Evolutionary conservation across 2,113 vertebrate genomes (phyloP), one percentile per base, ranked within the genome.

Genomic region (Lanius collurio): DNA sequence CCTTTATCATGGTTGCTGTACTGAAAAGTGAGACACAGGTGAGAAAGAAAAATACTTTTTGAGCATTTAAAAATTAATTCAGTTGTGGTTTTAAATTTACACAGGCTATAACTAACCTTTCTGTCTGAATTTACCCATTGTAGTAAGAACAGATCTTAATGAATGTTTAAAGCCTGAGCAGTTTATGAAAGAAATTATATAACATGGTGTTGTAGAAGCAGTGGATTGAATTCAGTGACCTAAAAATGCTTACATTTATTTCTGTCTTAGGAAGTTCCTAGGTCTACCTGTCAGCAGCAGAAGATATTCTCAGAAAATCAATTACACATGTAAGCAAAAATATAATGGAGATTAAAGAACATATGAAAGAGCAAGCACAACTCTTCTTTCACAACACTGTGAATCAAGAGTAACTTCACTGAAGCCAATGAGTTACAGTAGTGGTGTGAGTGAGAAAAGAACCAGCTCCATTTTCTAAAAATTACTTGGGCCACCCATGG

Each of bases 101-200:
- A n/a, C 7, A 89, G 30, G 35, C 67, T 6, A 1, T 63, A 86
- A 47, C 47, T 77, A 86, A 88, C 9, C 13, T 42, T 84, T 63
- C 39, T 52, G 22, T 44, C 74, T 60, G 31, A 87, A 78, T 63
- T 83, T 81, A 70, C 15, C 27, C 68, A 52, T 0, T 68, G 44
- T 39, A 90, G 37, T 56, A 81, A 68, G 68, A 83, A 78, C 9
- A 88, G 53, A 53, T 49, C 56, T 83, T 89, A 77, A 92, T 79
- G 53, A 93, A 83, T 77, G 59, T 59, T 86, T 86, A 88, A 94
- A 96, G 53, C 21, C 27, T 81, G 28, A 88, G 31, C 30, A 76
- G 28, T 94, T 92, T 85, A 95, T 94, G 86, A 96, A 93, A 94
- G 52, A 86, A 90, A 78, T 95, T 95, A 90, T 24, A 15, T 93